phyloP scores from a whole-genome alignment of 1,140 invertebrate genomes.

The Aethina tumida region DNA sequence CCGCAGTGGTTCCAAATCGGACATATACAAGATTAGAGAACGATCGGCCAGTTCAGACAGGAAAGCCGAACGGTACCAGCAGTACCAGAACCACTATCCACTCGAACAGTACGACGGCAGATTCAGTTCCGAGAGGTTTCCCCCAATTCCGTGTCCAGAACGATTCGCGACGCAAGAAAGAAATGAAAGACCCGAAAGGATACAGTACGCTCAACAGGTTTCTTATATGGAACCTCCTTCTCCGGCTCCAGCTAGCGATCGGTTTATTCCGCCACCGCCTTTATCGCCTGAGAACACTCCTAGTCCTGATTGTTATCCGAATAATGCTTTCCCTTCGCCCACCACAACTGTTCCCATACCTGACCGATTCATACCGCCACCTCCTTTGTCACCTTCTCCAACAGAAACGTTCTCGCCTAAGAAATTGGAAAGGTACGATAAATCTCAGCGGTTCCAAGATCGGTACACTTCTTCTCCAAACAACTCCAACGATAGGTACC shows the following conservation, averaged over 20 bases:
- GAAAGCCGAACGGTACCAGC: slow-evolving; percentile 21
- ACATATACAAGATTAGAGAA: slow-evolving; percentile 28
- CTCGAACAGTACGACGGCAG: slow-evolving; percentile 19
- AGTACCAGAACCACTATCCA: slow-evolving; percentile 17
- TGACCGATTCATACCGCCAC: slow-evolving; percentile 32
- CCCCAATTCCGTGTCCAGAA: slow-evolving; percentile 30
- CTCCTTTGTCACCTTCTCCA: slow-evolving; percentile 32
- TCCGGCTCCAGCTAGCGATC: slow-evolving; percentile 33
- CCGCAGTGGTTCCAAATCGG: slow-evolving; percentile 23
- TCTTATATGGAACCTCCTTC: slow-evolving; percentile 35
- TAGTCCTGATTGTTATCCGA: slow-evolving; percentile 32
- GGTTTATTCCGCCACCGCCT: slow-evolving; percentile 34
- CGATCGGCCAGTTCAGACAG: slow-evolving; percentile 26
- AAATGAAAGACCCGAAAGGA: slow-evolving; percentile 14
- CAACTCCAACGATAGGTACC: slow-evolving; percentile 16
- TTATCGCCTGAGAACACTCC: slow-evolving; percentile 30
- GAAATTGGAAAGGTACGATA: slow-evolving; percentile 25
- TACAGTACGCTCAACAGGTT: slow-evolving; percentile 21
- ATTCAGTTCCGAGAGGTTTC: slow-evolving; percentile 20
- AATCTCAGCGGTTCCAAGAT: slow-evolving; percentile 14
- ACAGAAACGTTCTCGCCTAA: slow-evolving; percentile 27
- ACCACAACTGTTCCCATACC: slow-evolving; percentile 24
- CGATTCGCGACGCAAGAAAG: slow-evolving; percentile 24
- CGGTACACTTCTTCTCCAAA: slow-evolving; percentile 14
- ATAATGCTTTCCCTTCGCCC: slow-evolving; percentile 32